Conservation (phyloP, 2,113 vertebrate species). For the Chlorodrepanis virens region DNA sequence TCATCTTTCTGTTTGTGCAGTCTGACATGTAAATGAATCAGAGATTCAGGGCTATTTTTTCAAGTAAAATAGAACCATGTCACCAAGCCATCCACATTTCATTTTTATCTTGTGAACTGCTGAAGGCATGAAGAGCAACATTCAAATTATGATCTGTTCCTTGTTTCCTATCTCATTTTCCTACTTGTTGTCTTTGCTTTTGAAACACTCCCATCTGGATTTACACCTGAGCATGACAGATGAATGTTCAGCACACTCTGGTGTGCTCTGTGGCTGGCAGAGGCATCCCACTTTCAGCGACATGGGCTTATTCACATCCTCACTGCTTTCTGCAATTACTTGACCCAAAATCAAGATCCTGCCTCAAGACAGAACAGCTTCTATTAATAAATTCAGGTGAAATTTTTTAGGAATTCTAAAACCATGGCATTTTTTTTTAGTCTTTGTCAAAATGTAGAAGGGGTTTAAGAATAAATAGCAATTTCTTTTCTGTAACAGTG, state of each 20-base stretch:
- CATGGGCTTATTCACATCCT: neutral
- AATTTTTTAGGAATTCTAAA: neutral
- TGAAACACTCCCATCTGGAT: neutral
- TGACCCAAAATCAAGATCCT: neutral
- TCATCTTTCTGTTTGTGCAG: neutral
- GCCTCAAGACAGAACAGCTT: neutral
- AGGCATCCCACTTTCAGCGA: neutral
- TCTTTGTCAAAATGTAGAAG: neutral
- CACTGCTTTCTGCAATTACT: neutral
- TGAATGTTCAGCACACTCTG: neutral
- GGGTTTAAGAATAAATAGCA: neutral
- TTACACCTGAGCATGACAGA: neutral
- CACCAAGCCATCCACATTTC: neutral
- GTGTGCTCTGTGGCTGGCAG: neutral
- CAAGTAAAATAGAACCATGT: neutral
- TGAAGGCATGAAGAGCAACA: neutral
- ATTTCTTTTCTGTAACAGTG: constrained; percentile 1
- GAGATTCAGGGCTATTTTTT: neutral
- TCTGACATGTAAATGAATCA: neutral
- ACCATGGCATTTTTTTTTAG: neutral
- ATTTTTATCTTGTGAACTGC: neutral
- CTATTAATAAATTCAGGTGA: neutral
- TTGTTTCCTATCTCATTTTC: neutral
- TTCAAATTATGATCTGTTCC: neutral
- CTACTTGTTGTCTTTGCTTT: neutral